These are phyloP conservation scores for Eilema depressum DNA, from an alignment of 2,888 invertebrate genomes.

Conservation along the genomic window DNA sequence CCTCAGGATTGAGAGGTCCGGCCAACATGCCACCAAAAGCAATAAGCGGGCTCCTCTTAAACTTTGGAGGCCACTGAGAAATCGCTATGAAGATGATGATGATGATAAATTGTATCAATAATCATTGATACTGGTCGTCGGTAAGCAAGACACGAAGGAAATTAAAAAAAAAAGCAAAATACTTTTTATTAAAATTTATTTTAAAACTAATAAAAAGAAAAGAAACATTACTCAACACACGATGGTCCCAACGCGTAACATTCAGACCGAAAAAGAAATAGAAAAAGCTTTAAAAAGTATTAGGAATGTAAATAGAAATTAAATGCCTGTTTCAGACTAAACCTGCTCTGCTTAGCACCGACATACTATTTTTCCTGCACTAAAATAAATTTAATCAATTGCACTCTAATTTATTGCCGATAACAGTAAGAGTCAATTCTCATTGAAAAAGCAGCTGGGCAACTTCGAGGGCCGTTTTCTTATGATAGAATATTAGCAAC, in stretches of 20 bases:
- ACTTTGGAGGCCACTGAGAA: too few relatives aligned
- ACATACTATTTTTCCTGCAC: conserved; percentile 23
- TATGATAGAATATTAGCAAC: too few relatives aligned
- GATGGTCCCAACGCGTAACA: conserved; percentile 30
- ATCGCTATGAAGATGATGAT: too few relatives aligned
- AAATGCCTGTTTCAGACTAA: conserved; percentile 46
- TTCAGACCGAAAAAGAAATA: conserved; percentile 33
- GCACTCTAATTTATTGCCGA: conserved; percentile 35
- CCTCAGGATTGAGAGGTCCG: too few relatives aligned
- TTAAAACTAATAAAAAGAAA: conserved; percentile 55
- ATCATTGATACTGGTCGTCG: not conserved
- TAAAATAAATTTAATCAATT: conserved; percentile 24
- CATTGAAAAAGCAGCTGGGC: too few relatives aligned
- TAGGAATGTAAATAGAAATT: conserved; percentile 63
- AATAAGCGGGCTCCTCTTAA: too few relatives aligned
- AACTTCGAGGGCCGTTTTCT: too few relatives aligned
- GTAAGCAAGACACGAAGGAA: not conserved
- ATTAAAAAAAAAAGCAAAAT: conserved; percentile 25
- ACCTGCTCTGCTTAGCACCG: conserved; percentile 46
- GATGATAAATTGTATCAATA: too few relatives aligned
- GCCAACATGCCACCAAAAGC: too few relatives aligned
- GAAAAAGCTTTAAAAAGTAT: conserved; percentile 25
- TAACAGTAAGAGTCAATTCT: not conserved
- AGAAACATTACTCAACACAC: conserved; percentile 38
- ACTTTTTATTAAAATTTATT: conserved; percentile 48